A percentile compares a stretch with the other conserved stretches of the same genome.
Evolutionary conservation across 1,140 invertebrate species (phyloP).

Genomic region (Bombus ignitus): DNA sequence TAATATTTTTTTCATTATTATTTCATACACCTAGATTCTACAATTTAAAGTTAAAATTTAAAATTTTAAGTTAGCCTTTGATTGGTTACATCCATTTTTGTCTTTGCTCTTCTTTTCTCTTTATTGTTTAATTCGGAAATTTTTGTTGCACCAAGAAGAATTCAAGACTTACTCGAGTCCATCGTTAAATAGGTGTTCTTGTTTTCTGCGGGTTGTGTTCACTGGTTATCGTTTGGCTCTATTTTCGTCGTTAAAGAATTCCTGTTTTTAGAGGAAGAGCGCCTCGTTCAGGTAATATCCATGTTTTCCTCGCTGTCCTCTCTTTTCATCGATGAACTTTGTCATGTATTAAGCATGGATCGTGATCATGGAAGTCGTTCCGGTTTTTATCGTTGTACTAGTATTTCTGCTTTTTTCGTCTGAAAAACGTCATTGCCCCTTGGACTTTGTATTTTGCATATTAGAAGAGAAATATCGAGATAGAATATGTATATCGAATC

Average conservation of each 20-base stretch:
- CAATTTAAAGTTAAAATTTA: too few relatives aligned
- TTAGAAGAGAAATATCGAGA: not conserved
- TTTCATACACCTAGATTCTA: not conserved
- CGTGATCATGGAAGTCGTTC: not conserved
- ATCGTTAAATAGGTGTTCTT: not conserved
- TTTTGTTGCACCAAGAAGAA: not conserved
- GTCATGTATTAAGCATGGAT: not conserved
- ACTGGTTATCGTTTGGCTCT: not conserved
- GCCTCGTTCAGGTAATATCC: constrained; percentile 18
- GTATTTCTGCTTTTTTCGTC: not conserved
- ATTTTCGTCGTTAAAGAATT: constrained; percentile 39
- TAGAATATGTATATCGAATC: not conserved
- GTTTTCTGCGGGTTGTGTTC: not conserved
- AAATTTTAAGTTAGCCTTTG: not conserved
- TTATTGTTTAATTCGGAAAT: not conserved
- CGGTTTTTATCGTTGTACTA: not conserved
- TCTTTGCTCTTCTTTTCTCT: not conserved
- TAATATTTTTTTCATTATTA: not conserved
- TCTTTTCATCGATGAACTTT: not conserved
- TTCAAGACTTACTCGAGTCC: not conserved
- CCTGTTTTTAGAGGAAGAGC: constrained; percentile 36
- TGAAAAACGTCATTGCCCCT: not conserved
- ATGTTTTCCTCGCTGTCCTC: not conserved
- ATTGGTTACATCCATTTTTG: not conserved
- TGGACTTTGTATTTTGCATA: not conserved